Percentiles rank a stretch among this genome's conserved stretches.
Evolutionary conservation across 1,140 invertebrate species (phyloP).

Genomic region (Potamilus streckersoni): DNA sequence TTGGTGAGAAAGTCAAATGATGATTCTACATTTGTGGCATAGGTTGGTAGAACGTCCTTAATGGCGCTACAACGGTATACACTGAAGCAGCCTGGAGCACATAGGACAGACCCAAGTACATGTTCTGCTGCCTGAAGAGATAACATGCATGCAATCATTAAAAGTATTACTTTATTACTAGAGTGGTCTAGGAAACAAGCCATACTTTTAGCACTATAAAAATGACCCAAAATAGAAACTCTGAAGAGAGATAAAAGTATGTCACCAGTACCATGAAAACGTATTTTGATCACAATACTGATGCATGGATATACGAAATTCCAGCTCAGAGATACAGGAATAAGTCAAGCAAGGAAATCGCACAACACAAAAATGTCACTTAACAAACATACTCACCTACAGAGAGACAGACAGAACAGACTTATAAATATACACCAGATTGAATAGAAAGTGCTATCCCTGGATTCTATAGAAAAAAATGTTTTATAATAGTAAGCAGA

Average conservation of each 20-base stretch:
- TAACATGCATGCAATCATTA: neutral
- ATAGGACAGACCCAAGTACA: constrained; percentile 61
- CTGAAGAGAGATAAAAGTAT: no score
- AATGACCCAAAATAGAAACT: neutral
- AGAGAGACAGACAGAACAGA: no score
- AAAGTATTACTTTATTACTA: neutral
- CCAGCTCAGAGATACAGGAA: no score
- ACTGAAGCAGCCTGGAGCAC: constrained; percentile 93
- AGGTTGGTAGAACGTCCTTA: constrained; percentile 98
- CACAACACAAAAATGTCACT: no score
- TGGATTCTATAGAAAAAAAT: no score
- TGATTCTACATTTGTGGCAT: constrained; percentile 92
- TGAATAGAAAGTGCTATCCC: no score
- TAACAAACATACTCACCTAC: no score
- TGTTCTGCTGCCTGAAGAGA: constrained; percentile 58
- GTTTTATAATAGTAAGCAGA: no score
- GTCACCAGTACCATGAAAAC: neutral
- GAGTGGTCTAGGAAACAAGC: neutral
- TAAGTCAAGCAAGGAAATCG: no score
- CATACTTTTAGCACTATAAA: neutral
- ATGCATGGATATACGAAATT: no score
- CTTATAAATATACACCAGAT: no score
- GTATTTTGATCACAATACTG: neutral
- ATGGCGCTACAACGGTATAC: constrained; percentile 89
- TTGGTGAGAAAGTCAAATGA: constrained; percentile 98